These are phyloP conservation scores for Odontesthes bonariensis DNA, from an alignment of 2,113 vertebrate genomes.

Conservation along the genomic window DNA sequence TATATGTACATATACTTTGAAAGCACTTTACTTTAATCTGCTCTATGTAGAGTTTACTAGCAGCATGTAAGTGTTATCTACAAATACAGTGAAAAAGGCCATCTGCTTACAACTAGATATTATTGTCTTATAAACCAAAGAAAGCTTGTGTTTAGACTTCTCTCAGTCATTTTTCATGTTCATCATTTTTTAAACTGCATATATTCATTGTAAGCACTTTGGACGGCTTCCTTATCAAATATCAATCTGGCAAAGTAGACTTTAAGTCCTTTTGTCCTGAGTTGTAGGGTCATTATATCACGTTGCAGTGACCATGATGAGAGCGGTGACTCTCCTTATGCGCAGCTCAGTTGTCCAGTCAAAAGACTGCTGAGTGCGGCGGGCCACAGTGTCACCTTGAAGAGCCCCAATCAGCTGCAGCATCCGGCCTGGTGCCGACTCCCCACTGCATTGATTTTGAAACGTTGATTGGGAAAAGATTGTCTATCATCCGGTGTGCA, in stretches of 20 bases:
- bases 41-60: not conserved
- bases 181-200: not conserved
- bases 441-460: conserved; percentile 53
- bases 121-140: not conserved
- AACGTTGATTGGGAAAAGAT: conserved; percentile 32
- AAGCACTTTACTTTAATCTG: not conserved
- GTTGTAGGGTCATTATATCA: conserved; percentile 15
- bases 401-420: conserved; percentile 44
- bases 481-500: conserved; percentile 37
- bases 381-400: conserved; percentile 67
- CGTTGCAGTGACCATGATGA: conserved; percentile 11
- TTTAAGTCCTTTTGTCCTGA: not conserved
- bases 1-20: not conserved
- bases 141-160: not conserved
- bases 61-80: not conserved
- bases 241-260: conserved; percentile 17
- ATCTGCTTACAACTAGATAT: not conserved
- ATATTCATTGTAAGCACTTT: conserved; percentile 7
- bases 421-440: conserved; percentile 12
- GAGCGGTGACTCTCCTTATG: conserved; percentile 35
- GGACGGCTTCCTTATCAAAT: not conserved
- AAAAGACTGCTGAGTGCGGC: conserved; percentile 65
- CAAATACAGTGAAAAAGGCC: too few species aligned
- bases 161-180: not conserved
- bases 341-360: conserved; percentile 28